phyloP scores from a whole-genome alignment of 2,113 vertebrate species.

The Coptodon rendalli region DNA sequence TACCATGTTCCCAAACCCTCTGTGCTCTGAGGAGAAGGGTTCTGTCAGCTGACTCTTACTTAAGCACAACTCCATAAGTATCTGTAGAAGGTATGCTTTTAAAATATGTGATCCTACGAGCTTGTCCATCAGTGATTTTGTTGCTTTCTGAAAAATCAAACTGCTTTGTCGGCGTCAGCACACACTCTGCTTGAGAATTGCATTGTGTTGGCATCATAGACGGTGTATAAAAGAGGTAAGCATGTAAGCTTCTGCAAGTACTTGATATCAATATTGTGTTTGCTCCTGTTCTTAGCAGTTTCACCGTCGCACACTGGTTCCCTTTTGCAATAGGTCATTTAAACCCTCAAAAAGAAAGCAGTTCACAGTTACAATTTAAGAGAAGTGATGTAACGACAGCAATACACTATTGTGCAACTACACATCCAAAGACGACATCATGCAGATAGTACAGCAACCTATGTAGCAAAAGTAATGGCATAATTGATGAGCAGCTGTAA shows the following conservation, averaged over 20 bases:
- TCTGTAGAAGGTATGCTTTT: not conserved
- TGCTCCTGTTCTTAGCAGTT: not conserved
- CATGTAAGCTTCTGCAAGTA: not conserved
- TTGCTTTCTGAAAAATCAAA: not conserved
- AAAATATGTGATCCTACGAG: not conserved
- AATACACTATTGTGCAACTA: not conserved
- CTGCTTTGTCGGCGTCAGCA: not conserved
- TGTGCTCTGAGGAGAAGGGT: not conserved
- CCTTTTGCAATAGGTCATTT: not conserved
- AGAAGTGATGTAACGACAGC: too few species aligned
- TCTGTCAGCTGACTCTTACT: not conserved
- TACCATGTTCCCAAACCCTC: not conserved
- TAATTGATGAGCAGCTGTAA: not conserved
- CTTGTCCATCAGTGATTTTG: not conserved
- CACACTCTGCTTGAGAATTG: not conserved
- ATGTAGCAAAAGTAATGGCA: not conserved
- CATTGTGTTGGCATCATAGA: not conserved
- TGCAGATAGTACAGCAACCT: not conserved
- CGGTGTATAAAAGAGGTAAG: not conserved
- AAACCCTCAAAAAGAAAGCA: not conserved
- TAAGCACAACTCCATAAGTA: not conserved
- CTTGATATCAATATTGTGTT: not conserved
- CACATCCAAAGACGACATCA: not conserved
- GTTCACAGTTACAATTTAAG: not conserved
- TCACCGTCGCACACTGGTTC: fast-evolving